Evolutionary conservation across 2,113 vertebrate species (phyloP).

Genomic region (Paraplagusia blochii): DNA sequence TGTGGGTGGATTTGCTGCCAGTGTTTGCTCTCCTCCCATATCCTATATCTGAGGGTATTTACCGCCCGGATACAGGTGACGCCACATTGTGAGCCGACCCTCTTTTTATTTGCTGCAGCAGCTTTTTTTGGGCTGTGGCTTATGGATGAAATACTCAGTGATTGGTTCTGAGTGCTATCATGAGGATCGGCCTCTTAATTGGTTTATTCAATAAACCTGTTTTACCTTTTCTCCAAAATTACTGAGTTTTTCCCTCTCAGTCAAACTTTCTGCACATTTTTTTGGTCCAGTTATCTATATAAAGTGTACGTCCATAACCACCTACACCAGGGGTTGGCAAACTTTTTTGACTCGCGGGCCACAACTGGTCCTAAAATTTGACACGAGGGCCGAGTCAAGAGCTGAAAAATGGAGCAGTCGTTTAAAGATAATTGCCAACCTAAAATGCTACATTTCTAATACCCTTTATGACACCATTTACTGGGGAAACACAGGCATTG

Average conservation of each 20-base stretch:
- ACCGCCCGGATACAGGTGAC: neutral
- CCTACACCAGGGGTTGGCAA: too few relatives aligned
- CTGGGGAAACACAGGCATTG: too few relatives aligned
- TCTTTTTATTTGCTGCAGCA: neutral
- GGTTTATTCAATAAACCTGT: too few relatives aligned
- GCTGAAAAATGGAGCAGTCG: too few relatives aligned
- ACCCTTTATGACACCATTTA: too few relatives aligned
- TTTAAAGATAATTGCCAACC: too few relatives aligned
- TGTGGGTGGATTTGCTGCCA: conserved; percentile 9
- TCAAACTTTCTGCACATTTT: neutral
- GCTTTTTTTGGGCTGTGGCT: neutral
- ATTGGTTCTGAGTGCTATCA: conserved; percentile 29
- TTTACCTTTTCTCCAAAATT: neutral
- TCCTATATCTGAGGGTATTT: conserved; percentile 6
- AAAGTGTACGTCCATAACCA: too few relatives aligned
- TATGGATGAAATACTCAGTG: conserved; percentile 10
- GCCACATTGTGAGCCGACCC: neutral
- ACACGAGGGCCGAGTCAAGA: too few relatives aligned
- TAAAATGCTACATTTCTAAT: too few relatives aligned
- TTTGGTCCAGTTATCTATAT: too few relatives aligned
- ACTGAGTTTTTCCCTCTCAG: conserved; percentile 30
- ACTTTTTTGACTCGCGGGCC: too few relatives aligned
- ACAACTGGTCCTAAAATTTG: too few relatives aligned
- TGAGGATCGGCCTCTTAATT: neutral
- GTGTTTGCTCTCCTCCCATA: conserved; percentile 7